Evolutionary conservation across 2,797 vertebrate genomes (phyloP).

Genomic region (Aeoliscus strigatus): DNA sequence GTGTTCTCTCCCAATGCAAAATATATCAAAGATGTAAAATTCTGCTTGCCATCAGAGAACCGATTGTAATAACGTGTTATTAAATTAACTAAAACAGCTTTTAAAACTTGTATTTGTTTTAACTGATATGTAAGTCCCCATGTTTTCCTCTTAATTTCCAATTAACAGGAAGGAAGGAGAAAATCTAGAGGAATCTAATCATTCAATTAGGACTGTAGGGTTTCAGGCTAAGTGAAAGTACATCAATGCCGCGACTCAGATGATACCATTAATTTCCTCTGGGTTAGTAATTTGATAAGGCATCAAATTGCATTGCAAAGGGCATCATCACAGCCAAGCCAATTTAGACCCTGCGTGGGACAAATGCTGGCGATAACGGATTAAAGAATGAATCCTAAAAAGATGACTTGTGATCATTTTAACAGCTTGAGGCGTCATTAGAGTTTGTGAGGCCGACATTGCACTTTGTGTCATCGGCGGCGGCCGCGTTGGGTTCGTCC

Average conservation of each 20-base stretch:
- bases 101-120: constrained; percentile 53
- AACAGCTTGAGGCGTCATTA: no score
- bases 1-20: no score
- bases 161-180: constrained; percentile 64
- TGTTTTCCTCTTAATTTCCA: constrained; percentile 55
- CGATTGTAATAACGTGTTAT: constrained; percentile 54
- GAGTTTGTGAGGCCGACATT: no score
- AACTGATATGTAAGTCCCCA: constrained; percentile 53
- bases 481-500: constrained; percentile 30
- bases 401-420: no score
- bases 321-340: constrained; percentile 68
- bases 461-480: no score
- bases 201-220: constrained; percentile 72
- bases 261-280: constrained; percentile 75
- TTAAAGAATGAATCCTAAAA: constrained; percentile 49
- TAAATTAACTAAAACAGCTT: constrained; percentile 47
- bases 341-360: constrained; percentile 63
- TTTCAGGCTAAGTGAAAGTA: constrained; percentile 76
- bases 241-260: constrained; percentile 69
- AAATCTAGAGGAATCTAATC: constrained; percentile 71
- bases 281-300: constrained; percentile 76
- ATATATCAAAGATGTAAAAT: constrained; percentile 40
- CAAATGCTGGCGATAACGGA: constrained; percentile 39
- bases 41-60: constrained; percentile 25
- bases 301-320: constrained; percentile 72